These are phyloP conservation scores for Crioceris asparagi DNA, from an alignment of 2,888 invertebrate genomes.

Conservation along the genomic window DNA sequence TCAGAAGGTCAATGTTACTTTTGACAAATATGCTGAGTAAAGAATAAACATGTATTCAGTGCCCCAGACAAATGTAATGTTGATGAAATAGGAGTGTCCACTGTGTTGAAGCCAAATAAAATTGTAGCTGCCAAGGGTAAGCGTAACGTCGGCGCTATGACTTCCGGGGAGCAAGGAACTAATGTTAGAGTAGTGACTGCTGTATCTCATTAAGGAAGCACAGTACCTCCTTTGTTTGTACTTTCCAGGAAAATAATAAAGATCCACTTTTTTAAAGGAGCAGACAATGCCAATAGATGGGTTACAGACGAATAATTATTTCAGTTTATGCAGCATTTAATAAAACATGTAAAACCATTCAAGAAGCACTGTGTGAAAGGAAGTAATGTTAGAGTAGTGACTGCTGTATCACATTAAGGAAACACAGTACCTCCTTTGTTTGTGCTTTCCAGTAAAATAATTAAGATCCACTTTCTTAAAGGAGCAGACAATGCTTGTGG, in stretches of 20 bases:
- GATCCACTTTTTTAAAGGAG: slow-evolving; percentile 4
- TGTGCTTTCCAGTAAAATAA: slow-evolving; percentile 4
- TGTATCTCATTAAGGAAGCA: slow-evolving; percentile 6
- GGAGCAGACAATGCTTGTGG: slow-evolving; percentile 6
- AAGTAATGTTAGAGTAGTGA: background rate
- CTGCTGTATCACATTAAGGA: slow-evolving; percentile 5
- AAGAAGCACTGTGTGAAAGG: too few species aligned
- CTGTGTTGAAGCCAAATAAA: slow-evolving; percentile 7
- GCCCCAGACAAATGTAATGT: slow-evolving; percentile 4
- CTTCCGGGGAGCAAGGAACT: slow-evolving; percentile 1
- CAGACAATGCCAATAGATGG: slow-evolving; percentile 5
- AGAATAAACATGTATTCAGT: slow-evolving; percentile 2
- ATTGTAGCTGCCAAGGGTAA: slow-evolving; percentile 7
- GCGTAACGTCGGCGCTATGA: slow-evolving; percentile 6
- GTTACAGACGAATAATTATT: slow-evolving; percentile 6
- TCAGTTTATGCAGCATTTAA: slow-evolving; percentile 7
- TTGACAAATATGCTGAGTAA: slow-evolving; percentile 1
- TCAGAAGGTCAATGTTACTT: slow-evolving; percentile 1
- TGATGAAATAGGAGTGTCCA: slow-evolving; percentile 5
- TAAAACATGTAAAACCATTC: slow-evolving; percentile 7
- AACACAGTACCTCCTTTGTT: slow-evolving; percentile 7
- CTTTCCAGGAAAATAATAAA: slow-evolving; percentile 4
- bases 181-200: background rate
- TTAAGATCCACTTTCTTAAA: slow-evolving; percentile 2
- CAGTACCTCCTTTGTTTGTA: slow-evolving; percentile 6